Evolutionary conservation across 2,888 invertebrate species (phyloP).

Genomic region (Cantharis rufa): DNA sequence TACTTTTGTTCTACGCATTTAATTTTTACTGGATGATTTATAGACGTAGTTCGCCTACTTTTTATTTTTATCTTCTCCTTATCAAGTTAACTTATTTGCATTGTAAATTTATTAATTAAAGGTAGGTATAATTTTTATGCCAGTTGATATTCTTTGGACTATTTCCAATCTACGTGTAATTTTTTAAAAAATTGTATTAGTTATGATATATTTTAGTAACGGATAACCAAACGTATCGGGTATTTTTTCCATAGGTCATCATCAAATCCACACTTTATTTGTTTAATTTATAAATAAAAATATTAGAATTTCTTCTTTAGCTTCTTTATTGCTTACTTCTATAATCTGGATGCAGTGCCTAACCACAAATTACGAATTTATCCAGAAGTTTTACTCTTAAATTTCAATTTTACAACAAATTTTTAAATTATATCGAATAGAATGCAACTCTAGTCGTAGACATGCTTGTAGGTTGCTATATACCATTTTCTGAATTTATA

Average conservation of each 20-base stretch:
- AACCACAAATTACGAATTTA: no score
- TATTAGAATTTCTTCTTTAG: not conserved
- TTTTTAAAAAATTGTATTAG: no score
- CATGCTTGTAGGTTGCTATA: not conserved
- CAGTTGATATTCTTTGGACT: not conserved
- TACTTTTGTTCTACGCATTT: not conserved
- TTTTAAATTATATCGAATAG: not conserved
- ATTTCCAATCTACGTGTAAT: no score
- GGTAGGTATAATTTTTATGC: not conserved
- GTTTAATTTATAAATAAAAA: not conserved
- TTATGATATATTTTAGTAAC: not conserved
- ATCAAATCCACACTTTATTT: not conserved
- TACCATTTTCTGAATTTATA: not conserved
- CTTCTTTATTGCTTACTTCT: not conserved
- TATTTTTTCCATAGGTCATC: not conserved
- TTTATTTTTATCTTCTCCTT: not conserved
- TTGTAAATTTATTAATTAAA: constrained; percentile 5
- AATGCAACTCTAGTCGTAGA: not conserved
- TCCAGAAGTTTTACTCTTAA: not conserved
- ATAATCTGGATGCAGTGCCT: not conserved
- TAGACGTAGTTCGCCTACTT: not conserved
- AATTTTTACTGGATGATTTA: not conserved
- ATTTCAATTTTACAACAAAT: not conserved
- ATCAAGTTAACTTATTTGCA: constrained; percentile 9
- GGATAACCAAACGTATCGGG: not conserved